Evolutionary conservation across 1,140 invertebrate species (phyloP), one percentile per base, ranked within the genome.

Genomic region (Lithobius niger): DNA sequence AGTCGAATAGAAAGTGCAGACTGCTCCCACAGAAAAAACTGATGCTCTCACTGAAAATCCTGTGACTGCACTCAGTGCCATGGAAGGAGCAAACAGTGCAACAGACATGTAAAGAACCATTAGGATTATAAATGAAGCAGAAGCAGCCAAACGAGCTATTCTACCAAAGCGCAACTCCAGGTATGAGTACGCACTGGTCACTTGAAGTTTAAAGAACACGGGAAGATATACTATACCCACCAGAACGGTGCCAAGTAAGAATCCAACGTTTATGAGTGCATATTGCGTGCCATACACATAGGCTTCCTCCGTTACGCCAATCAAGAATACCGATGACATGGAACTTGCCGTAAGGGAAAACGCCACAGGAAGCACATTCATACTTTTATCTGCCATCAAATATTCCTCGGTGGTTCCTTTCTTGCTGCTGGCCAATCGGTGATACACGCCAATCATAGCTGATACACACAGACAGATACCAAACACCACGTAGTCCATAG

Each of bases 291-390:
- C 88, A 68, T 78, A 69, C 53, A 84, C 79, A 65, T 91, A 91
- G 69, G 83, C 89, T 69, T 93, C 89, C 49, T 83, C 78, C 1
- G 86, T 85, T 1, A 90, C 82, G 10, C 91, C 92, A 19, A 96
- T 71, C n/a, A 96, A 70, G 0, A 90, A 90, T 19, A 95, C 82
- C 13, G 91, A 88, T 0, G 90, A 95, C 85, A 96, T 93, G 65
- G 96, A 96, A 40, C 87, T 92, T 15, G 91, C 86, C 81, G 92
- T 88, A 1, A 94, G 69, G 16, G 86, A 89, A 54, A 93, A 83
- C 1, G 83, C 83, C 0, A 93, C 86, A 0, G 88, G 87, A 0
- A 78, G 26, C 50, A 88, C 74, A 2, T 77, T 73, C 83, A 91
- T 86, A 26, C 81, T 82, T 55, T 79, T 74, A 61, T 87, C 83